Conservation (phyloP, 2,797 vertebrate genomes). For the Pipistrellus pipistrellus region DNA sequence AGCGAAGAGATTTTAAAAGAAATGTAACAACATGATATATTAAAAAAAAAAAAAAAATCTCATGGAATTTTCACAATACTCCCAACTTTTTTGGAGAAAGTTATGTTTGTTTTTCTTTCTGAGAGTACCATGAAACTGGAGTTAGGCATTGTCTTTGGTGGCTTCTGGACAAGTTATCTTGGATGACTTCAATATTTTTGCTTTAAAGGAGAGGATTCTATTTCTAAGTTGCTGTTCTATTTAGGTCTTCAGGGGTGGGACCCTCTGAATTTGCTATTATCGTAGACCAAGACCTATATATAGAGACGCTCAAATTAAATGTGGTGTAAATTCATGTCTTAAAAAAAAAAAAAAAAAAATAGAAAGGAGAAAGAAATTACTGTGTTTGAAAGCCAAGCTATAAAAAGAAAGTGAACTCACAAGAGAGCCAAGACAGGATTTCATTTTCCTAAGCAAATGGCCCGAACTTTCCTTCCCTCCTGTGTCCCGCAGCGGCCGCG, state of each 20-base stretch:
- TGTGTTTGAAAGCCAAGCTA: conserved; percentile 87
- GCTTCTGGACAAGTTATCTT: conserved; percentile 61
- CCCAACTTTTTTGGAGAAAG: conserved; percentile 74
- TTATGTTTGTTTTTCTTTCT: not conserved
- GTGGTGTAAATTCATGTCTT: conserved; percentile 85
- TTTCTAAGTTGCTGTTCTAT: conserved; percentile 82
- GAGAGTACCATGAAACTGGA: not conserved
- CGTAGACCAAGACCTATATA: conserved; percentile 87
- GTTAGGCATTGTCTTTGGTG: conserved; percentile 61
- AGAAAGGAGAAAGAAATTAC: conserved; percentile 84
- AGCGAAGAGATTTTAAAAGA: conserved; percentile 69
- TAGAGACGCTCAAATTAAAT: conserved; percentile 87
- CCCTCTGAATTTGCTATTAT: conserved; percentile 86
- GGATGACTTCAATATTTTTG: conserved; percentile 68
- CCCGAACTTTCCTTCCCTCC: conserved; percentile 81
- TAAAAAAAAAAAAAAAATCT: not conserved
- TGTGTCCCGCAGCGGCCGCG: conserved; percentile 79
- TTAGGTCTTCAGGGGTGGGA: conserved; percentile 84
- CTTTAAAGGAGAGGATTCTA: conserved; percentile 70
- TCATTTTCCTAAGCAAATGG: conserved; percentile 87
- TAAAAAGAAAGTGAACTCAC: conserved; percentile 93
- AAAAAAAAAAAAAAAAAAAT: conserved; percentile 77
- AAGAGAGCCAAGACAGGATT: conserved; percentile 88
- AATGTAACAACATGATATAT: conserved; percentile 73
- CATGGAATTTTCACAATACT: conserved; percentile 56